Base-by-base conservation (phyloP, 2,888 invertebrate genomes). In the Pandemis corylana region DNA sequence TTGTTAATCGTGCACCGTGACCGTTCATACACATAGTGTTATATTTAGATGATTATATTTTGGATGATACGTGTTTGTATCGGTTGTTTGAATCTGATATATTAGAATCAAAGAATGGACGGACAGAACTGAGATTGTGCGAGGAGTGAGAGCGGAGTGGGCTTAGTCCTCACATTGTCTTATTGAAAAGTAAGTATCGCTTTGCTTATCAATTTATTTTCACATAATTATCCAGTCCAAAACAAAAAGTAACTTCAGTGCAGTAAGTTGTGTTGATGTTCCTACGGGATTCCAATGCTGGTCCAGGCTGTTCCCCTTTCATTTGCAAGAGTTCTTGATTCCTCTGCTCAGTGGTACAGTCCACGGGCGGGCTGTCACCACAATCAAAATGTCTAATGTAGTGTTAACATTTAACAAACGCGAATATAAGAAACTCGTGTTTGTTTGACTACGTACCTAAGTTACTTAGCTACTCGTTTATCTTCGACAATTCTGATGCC, bases 61-160 rank as follows among this genome's bases (percentile, higher is more conserved):
- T 86, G 83, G 83, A 86, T 83, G 82, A 80, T 82, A 82, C 79
- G 82, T 83, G 81, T 84, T 83, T 81, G 81, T 82, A 81, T 77
- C 76, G 77, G 79, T 78, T 80, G 77, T 77, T 63, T 59, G 59
- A 59, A 59, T 59, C 59, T 59, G 59, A 28, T 20, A 59, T 28
- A 59, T 28, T 59, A 28, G 28, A 56, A 20, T 56, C 56, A 56
- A 51, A 46, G 42, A 36, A 67, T 56, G 53, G 46, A 71, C 62
- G 66, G 66, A 75, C 49, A 53, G 44, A 70, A 75, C 49, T 71
- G 71, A 72, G 36, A 59, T 51, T 53, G 61, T 36, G 59, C 59
- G 59, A 15, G 59, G 46, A 65, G 65, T 42, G 44, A 10, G 59
- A 68, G 66, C 53, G 46, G 62, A 64, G 66, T 61, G 53, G 62